Base-by-base conservation (phyloP, 2,113 vertebrate species). In the Plectropomus leopardus region DNA sequence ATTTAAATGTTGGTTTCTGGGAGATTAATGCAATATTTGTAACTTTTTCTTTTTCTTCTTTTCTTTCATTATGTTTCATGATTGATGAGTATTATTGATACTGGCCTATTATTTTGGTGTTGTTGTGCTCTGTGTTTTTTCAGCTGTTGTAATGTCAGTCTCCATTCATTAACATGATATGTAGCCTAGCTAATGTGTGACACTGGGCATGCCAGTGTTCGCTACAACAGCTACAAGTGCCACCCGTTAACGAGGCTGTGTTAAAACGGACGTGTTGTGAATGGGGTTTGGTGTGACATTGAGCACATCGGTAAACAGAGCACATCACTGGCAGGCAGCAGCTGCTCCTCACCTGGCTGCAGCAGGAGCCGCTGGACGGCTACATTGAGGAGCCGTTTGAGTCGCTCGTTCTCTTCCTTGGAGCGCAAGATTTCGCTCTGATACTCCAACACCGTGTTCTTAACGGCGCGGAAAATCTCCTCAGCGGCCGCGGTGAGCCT, bases 391-490 rank as follows among this genome's bases (percentile, higher is more conserved):
- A 94, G 90, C 53, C 84, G 71, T 1, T 63, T 68, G 42, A 94
- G 92, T 17, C 90, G 89, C 54, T 93, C 82, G 85, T 92, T 94
- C 72, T 94, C 93, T 73, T 92, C 85, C 1, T 87, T 86, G 19
- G 88, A 84, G 1, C 91, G 89, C 1, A 91, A 58, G n/a, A 94
- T 66, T 16, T 93, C 93, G 21, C 76, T 80, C 86, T 93, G 90
- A 23, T 91, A 91, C 24, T 89, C 91, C 19, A 9, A 53, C 76
- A 93, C 84, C 7, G 91, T 88, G 34, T 87, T 86, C 17, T 88
- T 92, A 0, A 94, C 81, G 51, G 93, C 92, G 54, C 84, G 76
- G 24, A 94, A 87, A 4, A 94, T 93, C 76, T 94, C 93, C 8
- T 89, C 78, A 0, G 88, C 93, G 45, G 86, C 92, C 19, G 92